These are phyloP conservation scores for Sebastes minor DNA, from an alignment of 2,797 vertebrate species.

Conservation along the genomic window DNA sequence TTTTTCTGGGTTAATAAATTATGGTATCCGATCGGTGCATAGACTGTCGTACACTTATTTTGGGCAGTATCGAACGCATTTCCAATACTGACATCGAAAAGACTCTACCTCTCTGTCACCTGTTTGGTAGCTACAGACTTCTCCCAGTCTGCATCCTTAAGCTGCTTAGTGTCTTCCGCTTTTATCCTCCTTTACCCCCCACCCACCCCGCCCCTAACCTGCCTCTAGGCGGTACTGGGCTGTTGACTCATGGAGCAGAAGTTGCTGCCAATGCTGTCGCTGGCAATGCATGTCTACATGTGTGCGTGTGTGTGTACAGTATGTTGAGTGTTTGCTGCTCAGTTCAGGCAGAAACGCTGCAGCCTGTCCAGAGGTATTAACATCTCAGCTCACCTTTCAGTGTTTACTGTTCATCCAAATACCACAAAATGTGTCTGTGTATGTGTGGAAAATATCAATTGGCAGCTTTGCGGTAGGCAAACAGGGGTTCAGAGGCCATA, in stretches of 20 bases:
- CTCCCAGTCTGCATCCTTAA: neutral
- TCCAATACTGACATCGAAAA: too few relatives aligned
- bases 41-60: too few relatives aligned
- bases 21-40: too few relatives aligned
- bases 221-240: slow-evolving; percentile 10
- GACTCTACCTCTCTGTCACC: neutral
- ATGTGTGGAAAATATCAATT: neutral
- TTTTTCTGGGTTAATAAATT: too few relatives aligned
- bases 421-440: neutral
- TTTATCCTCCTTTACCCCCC: neutral
- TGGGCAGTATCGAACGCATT: too few relatives aligned
- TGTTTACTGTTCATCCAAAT: neutral
- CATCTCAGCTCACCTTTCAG: slow-evolving; percentile 38
- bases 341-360: slow-evolving; percentile 40
- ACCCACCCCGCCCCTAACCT: neutral
- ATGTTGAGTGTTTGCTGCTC: slow-evolving; percentile 36
- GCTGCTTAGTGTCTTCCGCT: neutral
- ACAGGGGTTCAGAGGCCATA: neutral
- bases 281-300: slow-evolving; percentile 46
- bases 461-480: neutral
- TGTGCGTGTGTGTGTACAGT: neutral
- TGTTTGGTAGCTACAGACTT: neutral
- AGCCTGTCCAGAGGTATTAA: slow-evolving; percentile 47
- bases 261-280: slow-evolving; percentile 42
- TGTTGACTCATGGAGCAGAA: slow-evolving; percentile 54